phyloP scores from a whole-genome alignment of 2,888 invertebrate genomes.

The Tetragnatha montana region DNA sequence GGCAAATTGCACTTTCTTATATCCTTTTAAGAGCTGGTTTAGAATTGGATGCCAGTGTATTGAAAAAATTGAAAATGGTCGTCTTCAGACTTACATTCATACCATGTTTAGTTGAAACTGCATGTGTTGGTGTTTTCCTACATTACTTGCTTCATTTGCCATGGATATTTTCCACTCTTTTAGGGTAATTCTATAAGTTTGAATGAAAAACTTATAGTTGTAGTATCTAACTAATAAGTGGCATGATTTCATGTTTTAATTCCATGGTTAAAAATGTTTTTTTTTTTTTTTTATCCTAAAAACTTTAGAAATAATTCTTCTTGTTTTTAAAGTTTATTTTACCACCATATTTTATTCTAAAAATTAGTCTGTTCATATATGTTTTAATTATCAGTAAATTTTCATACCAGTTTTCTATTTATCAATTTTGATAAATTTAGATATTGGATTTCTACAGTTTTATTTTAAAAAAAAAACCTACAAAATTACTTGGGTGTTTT shows the following conservation, averaged over 20 bases:
- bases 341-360: background rate
- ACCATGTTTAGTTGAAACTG: constrained; percentile 72
- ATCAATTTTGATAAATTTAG: too few species aligned
- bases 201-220: background rate
- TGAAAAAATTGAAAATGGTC: constrained; percentile 58
- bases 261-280: background rate
- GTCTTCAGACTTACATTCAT: constrained; percentile 69
- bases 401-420: too few species aligned
- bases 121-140: constrained; percentile 63
- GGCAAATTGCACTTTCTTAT: constrained; percentile 62
- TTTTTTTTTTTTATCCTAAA: too few species aligned
- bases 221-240: background rate
- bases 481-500: too few species aligned
- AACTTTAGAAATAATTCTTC: too few species aligned
- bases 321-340: background rate
- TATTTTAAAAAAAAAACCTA: too few species aligned
- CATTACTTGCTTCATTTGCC: constrained; percentile 68
- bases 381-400: too few species aligned
- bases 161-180: constrained; percentile 63
- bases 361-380: too few species aligned
- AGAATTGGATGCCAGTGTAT: constrained; percentile 62
- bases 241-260: background rate
- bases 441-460: too few species aligned
- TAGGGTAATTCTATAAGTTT: constrained; percentile 72
- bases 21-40: constrained; percentile 72